Conservation (phyloP, 2,888 invertebrate genomes). For the Eueremaeus valkanovi region DNA sequence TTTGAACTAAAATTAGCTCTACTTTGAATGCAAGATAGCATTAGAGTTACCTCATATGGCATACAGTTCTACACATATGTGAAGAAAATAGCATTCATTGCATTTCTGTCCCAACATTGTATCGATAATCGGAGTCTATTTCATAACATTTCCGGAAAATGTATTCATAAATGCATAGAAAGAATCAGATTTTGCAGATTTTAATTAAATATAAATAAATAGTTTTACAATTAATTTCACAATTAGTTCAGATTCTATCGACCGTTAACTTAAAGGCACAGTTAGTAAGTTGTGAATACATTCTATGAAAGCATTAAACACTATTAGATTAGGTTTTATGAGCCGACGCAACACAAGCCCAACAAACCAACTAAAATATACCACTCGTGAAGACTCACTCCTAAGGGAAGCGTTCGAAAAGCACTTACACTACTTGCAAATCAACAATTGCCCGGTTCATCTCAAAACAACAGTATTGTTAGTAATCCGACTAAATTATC, state of each 20-base stretch:
- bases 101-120: not conserved
- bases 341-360: constrained; percentile 3
- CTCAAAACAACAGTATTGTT: too few relatives aligned
- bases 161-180: not conserved
- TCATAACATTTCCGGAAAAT: not conserved
- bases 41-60: constrained; percentile 33
- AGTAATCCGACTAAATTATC: too few relatives aligned
- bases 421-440: too few relatives aligned
- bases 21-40: not conserved
- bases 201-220: not conserved
- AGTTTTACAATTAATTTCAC: not conserved
- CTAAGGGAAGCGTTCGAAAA: too few relatives aligned
- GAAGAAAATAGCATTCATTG: not conserved
- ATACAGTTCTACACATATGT: not conserved
- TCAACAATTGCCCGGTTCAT: too few relatives aligned
- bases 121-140: constrained; percentile 1
- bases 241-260: constrained; percentile 5
- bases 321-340: not conserved
- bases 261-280: constrained; percentile 10
- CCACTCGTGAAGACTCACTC: not conserved
- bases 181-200: not conserved
- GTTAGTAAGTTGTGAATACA: not conserved
- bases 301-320: not conserved
- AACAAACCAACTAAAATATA: too few relatives aligned
- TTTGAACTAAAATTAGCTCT: constrained; percentile 29